Conservation (phyloP, 2,113 vertebrate genomes). For the Crotalus helleri region DNA sequence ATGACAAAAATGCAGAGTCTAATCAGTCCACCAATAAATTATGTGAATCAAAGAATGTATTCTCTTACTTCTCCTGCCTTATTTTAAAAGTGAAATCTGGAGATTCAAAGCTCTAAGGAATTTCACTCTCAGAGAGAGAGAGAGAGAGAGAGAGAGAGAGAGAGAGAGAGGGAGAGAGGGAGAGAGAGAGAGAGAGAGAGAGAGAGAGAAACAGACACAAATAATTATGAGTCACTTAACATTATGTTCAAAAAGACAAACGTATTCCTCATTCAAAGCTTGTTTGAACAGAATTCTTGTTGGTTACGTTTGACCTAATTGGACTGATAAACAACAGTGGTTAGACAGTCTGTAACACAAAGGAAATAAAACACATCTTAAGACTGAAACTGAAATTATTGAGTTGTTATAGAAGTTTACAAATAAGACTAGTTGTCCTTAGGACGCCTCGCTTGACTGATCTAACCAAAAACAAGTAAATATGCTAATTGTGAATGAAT, state of each 20-base stretch:
- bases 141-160: too few relatives aligned
- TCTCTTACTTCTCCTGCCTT: too few relatives aligned
- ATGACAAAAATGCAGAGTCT: background rate
- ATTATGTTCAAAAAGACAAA: background rate
- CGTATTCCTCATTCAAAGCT: slow-evolving; percentile 7
- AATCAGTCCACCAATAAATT: background rate
- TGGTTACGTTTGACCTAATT: slow-evolving; percentile 31
- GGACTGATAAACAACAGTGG: slow-evolving; percentile 17
- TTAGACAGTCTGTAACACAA: slow-evolving; percentile 26
- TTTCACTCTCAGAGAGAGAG: background rate
- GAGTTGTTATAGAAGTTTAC: slow-evolving; percentile 17
- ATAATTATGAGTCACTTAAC: slow-evolving; percentile 16
- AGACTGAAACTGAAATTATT: background rate
- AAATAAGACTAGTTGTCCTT: slow-evolving; percentile 29
- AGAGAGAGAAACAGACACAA: background rate
- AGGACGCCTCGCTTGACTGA: slow-evolving; percentile 10
- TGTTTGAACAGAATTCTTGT: slow-evolving; percentile 5
- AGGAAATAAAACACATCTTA: slow-evolving; percentile 10
- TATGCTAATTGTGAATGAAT: slow-evolving; percentile 33
- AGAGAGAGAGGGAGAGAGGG: too few relatives aligned
- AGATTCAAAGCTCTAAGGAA: background rate
- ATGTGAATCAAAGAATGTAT: background rate
- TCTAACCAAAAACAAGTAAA: slow-evolving; percentile 22
- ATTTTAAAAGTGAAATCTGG: background rate
- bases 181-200: background rate